Conservation (phyloP, 2,888 invertebrate genomes). For the Ophioninae sp. region DNA sequence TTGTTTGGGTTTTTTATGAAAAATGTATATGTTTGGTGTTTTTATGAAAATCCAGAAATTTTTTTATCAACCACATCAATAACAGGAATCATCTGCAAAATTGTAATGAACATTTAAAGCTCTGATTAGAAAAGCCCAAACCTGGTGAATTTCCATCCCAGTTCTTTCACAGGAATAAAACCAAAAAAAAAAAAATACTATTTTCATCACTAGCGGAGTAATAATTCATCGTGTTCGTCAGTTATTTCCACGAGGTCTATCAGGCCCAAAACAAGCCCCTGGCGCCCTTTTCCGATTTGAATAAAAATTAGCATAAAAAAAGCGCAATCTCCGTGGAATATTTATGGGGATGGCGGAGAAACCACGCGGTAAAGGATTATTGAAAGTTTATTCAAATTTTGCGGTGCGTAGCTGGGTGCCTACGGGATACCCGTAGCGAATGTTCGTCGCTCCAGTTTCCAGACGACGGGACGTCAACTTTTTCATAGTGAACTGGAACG, state of each 20-base stretch:
- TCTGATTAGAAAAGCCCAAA: too few species aligned
- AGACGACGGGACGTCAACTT: constrained; percentile 44
- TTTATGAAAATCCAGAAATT: too few species aligned
- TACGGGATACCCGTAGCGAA: constrained; percentile 55
- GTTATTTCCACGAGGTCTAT: neutral
- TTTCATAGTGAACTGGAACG: constrained; percentile 14
- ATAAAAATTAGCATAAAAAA: constrained; percentile 56
- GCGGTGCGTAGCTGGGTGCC: constrained; percentile 3
- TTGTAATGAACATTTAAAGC: too few species aligned
- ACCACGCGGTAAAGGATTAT: constrained; percentile 39
- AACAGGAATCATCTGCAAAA: too few species aligned
- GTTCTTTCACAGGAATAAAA: too few species aligned
- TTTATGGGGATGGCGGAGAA: constrained; percentile 38
- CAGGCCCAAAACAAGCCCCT: neutral
- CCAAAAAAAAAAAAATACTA: too few species aligned
- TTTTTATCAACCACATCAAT: too few species aligned
- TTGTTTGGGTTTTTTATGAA: too few species aligned
- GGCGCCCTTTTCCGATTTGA: constrained; percentile 16
- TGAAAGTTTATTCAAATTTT: constrained; percentile 57
- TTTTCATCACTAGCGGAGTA: neutral
- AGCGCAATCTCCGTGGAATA: constrained; percentile 28
- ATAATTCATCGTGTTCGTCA: neutral
- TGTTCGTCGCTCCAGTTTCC: constrained; percentile 47
- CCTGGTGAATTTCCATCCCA: too few species aligned
- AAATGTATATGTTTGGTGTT: too few species aligned